Evolutionary conservation across 2,888 invertebrate genomes (phyloP).

Genomic region (Ochropleura plecta): DNA sequence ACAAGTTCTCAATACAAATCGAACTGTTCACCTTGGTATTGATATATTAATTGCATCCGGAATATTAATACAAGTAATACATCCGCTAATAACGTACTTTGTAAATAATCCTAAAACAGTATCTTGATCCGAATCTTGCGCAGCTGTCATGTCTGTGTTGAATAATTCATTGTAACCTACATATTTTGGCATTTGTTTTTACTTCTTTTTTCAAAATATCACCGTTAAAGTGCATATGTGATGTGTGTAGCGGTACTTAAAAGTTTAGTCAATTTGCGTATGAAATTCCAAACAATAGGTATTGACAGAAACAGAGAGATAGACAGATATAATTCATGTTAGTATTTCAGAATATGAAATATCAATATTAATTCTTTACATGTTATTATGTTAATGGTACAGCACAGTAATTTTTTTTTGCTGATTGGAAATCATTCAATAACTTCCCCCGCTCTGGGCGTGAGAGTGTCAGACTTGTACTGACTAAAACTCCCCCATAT

Average conservation of each 20-base stretch:
- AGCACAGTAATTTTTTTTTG: no score
- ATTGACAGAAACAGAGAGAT: background rate
- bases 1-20: conserved; percentile 38
- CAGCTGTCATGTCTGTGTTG: conserved; percentile 55
- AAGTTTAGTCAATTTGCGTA: background rate
- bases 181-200: conserved; percentile 53
- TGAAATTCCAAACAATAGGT: background rate
- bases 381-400: no score
- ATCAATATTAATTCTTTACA: no score
- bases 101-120: conserved; percentile 62
- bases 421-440: no score
- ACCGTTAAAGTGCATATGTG: conserved; percentile 61
- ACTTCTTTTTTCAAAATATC: conserved; percentile 44
- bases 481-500: no score
- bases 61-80: conserved; percentile 53
- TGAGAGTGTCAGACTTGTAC: no score
- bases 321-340: no score
- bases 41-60: conserved; percentile 50
- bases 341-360: no score
- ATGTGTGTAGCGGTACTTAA: conserved; percentile 51
- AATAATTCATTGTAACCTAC: conserved; percentile 71
- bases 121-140: conserved; percentile 59
- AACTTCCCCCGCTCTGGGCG: no score
- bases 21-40: conserved; percentile 44
- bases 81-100: conserved; percentile 48